These are phyloP conservation scores for Acanthaster planci DNA, from an alignment of 35 echinoderm and acorn worm species.

Conservation along the genomic window DNA sequence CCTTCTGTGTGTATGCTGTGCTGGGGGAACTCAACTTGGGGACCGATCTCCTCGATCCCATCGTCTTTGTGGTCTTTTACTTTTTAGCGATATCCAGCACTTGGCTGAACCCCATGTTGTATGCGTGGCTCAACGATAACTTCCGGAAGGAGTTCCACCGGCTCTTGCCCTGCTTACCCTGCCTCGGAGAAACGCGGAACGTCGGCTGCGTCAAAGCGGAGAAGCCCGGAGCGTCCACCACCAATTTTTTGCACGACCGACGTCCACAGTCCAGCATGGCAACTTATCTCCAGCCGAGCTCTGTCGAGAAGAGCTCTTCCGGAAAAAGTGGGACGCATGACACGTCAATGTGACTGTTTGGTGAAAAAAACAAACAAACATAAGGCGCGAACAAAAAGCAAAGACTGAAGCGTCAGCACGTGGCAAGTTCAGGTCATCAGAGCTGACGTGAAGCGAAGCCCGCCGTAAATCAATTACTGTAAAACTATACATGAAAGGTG, in stretches of 20 bases:
- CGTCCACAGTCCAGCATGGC: conserved; percentile 49
- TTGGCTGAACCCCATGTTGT: conserved; percentile 75
- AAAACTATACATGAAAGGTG: no score
- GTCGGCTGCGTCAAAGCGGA: conserved; percentile 10
- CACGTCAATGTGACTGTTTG: background rate
- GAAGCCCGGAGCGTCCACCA: conserved; percentile 5
- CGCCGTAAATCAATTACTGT: no score
- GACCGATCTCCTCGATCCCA: background rate
- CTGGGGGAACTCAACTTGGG: conserved; percentile 18
- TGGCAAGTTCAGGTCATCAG: no score
- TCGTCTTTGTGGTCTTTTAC: conserved; percentile 2
- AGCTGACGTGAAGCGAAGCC: no score
- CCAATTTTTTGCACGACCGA: conserved; percentile 17
- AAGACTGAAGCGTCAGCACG: no score
- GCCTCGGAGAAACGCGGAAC: conserved; percentile 52
- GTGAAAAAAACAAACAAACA: no score
- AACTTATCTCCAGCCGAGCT: conserved; percentile 76
- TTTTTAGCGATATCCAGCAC: conserved; percentile 57
- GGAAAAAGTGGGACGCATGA: conserved; percentile 9
- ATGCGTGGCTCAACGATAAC: conserved; percentile 95
- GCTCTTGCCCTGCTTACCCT: conserved; percentile 67
- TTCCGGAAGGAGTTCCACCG: conserved; percentile 89
- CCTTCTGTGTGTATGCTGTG: conserved; percentile 62
- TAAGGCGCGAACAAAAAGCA: no score
- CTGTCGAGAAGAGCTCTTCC: conserved; percentile 51